Evolutionary conservation across 1,140 invertebrate genomes (phyloP).

Genomic region (Drosophila grimshawi): DNA sequence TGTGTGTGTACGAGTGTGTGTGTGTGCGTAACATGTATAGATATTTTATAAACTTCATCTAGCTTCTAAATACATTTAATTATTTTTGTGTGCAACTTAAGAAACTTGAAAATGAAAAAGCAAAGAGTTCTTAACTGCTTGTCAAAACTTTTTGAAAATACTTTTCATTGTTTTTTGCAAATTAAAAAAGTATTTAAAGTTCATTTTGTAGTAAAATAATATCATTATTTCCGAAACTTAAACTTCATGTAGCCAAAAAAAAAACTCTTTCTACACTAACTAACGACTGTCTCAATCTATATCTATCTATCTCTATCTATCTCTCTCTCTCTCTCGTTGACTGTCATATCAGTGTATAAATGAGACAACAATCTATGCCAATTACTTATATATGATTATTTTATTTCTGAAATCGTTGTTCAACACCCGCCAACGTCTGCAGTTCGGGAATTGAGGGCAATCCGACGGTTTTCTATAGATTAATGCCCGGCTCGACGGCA

Average conservation of each 20-base stretch:
- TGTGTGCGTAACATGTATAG: conserved; percentile 18
- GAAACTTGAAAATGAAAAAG: neutral
- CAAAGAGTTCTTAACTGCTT: neutral
- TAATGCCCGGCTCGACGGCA: conserved; percentile 97
- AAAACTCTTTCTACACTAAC: conserved; percentile 36
- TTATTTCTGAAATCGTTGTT: neutral
- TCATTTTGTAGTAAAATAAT: conserved; percentile 54
- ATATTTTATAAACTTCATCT: conserved; percentile 15
- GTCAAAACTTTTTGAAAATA: neutral
- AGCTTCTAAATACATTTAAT: conserved; percentile 9
- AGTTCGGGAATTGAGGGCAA: conserved; percentile 98
- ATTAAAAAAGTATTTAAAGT: conserved; percentile 22
- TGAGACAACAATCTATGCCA: neutral
- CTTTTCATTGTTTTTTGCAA: conserved; percentile 65
- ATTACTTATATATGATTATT: conserved; percentile 48
- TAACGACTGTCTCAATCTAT: neutral
- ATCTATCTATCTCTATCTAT: neutral
- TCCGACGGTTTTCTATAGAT: conserved; percentile 96
- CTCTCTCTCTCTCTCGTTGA: neutral
- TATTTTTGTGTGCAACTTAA: conserved; percentile 15
- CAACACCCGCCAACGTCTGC: conserved; percentile 60
- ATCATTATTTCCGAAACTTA: conserved; percentile 25
- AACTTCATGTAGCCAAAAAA: conserved; percentile 57
- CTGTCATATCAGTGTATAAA: neutral
- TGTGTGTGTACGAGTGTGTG: conserved; percentile 3